These are phyloP conservation scores for Nerophis ophidion DNA, from an alignment of 2,113 vertebrate species.

Conservation along the genomic window DNA sequence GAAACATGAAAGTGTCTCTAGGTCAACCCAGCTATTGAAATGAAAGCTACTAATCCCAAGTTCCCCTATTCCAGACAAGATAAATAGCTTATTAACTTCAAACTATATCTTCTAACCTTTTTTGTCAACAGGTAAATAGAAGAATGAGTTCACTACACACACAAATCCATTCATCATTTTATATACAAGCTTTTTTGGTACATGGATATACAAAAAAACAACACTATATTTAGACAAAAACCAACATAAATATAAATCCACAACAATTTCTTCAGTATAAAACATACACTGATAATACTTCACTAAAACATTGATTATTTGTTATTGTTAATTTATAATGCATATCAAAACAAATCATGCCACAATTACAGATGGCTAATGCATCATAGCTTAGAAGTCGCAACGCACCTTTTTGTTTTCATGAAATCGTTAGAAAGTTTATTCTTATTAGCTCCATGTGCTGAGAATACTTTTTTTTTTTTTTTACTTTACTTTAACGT, in stretches of 20 bases:
- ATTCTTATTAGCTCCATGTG: conserved; percentile 2
- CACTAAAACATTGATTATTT: conserved; percentile 28
- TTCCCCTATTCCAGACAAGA: not conserved
- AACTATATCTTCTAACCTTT: not conserved
- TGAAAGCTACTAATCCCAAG: not conserved
- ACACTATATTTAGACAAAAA: conserved; percentile 62
- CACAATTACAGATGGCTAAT: not conserved
- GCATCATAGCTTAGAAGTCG: not conserved
- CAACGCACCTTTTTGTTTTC: conserved; percentile 21
- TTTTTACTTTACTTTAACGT: conserved; percentile 1
- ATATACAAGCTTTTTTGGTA: conserved; percentile 76
- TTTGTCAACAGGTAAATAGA: not conserved
- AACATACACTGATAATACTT: conserved; percentile 45
- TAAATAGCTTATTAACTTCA: not conserved
- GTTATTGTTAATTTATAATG: conserved; percentile 7
- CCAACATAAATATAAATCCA: conserved; percentile 70
- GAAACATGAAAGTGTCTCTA: no score
- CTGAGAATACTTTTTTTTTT: conserved; percentile 6
- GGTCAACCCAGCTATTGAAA: no score
- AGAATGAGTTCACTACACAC: conserved; percentile 12
- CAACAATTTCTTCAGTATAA: conserved; percentile 64
- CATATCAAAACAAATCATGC: conserved; percentile 5
- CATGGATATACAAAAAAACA: conserved; percentile 65
- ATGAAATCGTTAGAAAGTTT: not conserved
- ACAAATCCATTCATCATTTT: conserved; percentile 59